Evolutionary conservation across 2,113 vertebrate genomes (phyloP), one percentile per base, ranked within the genome.

Genomic region (Plotosus lineatus): DNA sequence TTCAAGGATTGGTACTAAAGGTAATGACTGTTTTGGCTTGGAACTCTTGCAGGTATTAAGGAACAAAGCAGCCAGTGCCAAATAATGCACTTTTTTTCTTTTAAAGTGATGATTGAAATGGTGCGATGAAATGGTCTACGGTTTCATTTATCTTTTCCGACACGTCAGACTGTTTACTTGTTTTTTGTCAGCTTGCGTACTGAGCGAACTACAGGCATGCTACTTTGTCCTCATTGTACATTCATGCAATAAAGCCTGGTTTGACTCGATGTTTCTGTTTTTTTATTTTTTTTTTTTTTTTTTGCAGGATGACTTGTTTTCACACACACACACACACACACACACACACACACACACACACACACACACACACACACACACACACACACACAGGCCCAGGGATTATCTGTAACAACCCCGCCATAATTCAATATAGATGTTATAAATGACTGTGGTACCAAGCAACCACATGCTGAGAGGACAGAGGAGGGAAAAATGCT

Each of bases 381-480:
- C n/a, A n/a, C 33, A 51, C 60, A 65, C 60, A 66, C 44, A 75
- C 44, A 75, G 79, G 46, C 85, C 38, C 73, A 48, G 51, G 51
- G 58, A 73, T 56, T 78, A 63, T 73, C 75, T 75, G 58, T 78
- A 77, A 74, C 65, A 73, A 60, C 56, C 60, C 73, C 14, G 26
- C 19, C 65, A 77, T 72, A 71, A 86, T n/a, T 26, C 50, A 82
- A 48, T 82, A 75, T 78, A 83, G 33, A 38, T 51, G 77, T 75
- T 80, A 88, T 85, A 85, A 86, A 89, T 88, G 85, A 82, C 80
- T 86, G 85, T 44, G 40, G 79, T 36, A 63, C 87, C 76, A 75
- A 85, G 88, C 83, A 89, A 88, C 88, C 85, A 60, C 81, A 82
- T 69, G 79, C 44, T 44, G 56, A 42, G 66, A 46, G 81, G 61